Base-by-base conservation (phyloP, 2,113 vertebrate species). In the Herpetotheres cachinnans region DNA sequence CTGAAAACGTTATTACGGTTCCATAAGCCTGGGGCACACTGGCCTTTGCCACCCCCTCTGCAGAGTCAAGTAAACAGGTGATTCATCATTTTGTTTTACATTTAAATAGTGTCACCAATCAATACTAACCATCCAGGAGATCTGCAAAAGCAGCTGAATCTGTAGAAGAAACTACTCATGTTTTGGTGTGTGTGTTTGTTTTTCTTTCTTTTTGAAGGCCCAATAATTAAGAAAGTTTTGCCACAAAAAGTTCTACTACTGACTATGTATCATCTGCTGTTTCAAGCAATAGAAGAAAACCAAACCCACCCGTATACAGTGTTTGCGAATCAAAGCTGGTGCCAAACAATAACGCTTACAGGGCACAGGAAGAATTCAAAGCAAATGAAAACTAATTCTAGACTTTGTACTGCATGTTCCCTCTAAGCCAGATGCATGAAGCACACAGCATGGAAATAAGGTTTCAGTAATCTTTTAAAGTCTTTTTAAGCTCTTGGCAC, bases 401-500 rank as follows among this genome's bases (percentile, higher is more conserved):
- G 6, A n/a, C 78, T 94, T 91, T 47, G 92, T 76, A 96, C 89
- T 87, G 80, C 46, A 19, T 89, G 94, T 94, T 95, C 86, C 73
- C 78, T 85, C 83, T 87, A 69, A 93, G 86, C 80, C 86, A 92
- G 91, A 93, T 54, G 66, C 71, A 82, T 73, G 86, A 95, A 84
- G 70, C 73, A 97, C 86, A 87, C 86, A 72, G 94, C 93, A 85
- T 89, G 87, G 93, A 95, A 97, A 94, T 54, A 50, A 91, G 89
- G 58, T 87, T 89, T 69, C 87, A 97, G 81, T 79, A 79, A 95
- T 94, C 93, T 95, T 94, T 90, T 89, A 85, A 95, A 96, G 78
- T 81, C 91, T 87, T 97, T 92, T 92, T 87, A 89, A 95, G 91
- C 94, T 97, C 95, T 96, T 97, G 94, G 95, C 83, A 54, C 78